A percentile compares a stretch with the other conserved stretches of the same genome.
Evolutionary conservation across 1,140 invertebrate genomes (phyloP).

Genomic region (Cotesia glomerata): DNA sequence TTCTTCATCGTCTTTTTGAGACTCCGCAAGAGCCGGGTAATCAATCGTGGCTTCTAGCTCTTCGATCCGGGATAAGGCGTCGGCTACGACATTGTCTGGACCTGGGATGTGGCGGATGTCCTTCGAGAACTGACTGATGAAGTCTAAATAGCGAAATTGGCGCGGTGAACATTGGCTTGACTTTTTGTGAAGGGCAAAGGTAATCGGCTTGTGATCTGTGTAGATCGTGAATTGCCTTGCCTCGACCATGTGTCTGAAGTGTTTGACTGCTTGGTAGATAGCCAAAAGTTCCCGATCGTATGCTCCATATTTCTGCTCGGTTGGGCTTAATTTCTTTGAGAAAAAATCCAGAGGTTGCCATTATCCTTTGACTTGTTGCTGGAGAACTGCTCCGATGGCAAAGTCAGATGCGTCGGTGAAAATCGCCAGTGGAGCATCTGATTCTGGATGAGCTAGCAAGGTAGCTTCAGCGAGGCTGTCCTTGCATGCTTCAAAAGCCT

Average conservation of each 20-base stretch:
- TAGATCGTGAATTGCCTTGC: constrained; percentile 41
- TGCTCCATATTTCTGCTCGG: neutral
- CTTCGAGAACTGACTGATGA: constrained; percentile 50
- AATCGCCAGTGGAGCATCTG: too few species aligned
- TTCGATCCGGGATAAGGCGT: constrained; percentile 40
- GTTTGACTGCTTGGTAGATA: constrained; percentile 19
- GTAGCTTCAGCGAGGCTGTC: too few species aligned
- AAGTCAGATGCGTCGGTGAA: too few species aligned
- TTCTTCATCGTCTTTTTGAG: constrained; percentile 30
- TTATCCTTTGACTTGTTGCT: too few species aligned
- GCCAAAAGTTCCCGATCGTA: neutral
- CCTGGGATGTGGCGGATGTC: constrained; percentile 51
- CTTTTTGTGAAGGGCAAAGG: constrained; percentile 39
- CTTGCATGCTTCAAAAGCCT: too few species aligned
- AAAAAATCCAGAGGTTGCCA: too few species aligned
- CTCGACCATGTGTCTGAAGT: constrained; percentile 46
- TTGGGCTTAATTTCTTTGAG: too few species aligned
- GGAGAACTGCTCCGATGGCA: too few species aligned
- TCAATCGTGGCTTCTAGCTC: constrained; percentile 2
- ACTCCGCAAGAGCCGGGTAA: constrained; percentile 25
- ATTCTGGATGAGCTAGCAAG: too few species aligned
- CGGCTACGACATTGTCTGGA: constrained; percentile 44
- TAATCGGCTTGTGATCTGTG: constrained; percentile 54
- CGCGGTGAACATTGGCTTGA: constrained; percentile 42
- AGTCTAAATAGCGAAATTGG: constrained; percentile 47